Conservation (phyloP, 2,113 vertebrate species). For the Trogon surrucura region DNA sequence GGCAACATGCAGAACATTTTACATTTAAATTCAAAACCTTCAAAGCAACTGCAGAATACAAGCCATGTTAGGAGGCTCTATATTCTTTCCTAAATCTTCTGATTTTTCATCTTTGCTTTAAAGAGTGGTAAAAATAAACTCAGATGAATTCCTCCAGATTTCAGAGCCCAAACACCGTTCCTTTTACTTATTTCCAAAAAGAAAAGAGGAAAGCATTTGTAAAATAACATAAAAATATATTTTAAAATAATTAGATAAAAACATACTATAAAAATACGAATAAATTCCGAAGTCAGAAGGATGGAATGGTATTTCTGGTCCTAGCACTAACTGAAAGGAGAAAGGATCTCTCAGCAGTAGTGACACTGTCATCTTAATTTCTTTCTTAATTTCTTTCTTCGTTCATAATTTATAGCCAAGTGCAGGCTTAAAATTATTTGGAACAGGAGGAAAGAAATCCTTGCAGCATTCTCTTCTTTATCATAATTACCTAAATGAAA, state of each 20-base stretch:
- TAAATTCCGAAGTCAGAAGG: neutral
- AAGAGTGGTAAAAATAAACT: neutral
- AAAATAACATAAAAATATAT: neutral
- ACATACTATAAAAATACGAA: neutral
- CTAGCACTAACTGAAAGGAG: neutral
- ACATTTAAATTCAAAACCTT: neutral
- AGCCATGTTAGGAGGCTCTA: neutral
- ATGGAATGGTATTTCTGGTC: neutral
- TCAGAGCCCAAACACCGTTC: neutral
- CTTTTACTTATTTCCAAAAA: neutral
- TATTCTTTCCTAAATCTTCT: neutral
- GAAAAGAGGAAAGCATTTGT: neutral
- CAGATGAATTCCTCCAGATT: neutral
- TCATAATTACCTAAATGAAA: neutral
- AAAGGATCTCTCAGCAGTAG: conserved; percentile 28
- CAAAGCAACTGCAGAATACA: neutral
- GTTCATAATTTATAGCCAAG: neutral
- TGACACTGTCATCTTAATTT: neutral
- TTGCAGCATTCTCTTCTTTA: neutral
- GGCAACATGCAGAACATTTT: neutral
- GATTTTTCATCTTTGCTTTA: neutral
- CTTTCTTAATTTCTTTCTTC: neutral
- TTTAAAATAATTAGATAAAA: neutral
- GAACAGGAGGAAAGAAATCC: neutral
- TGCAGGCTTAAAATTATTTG: neutral